Evolutionary conservation across 2,888 invertebrate genomes (phyloP).

Genomic region (Ophion ventricosus): DNA sequence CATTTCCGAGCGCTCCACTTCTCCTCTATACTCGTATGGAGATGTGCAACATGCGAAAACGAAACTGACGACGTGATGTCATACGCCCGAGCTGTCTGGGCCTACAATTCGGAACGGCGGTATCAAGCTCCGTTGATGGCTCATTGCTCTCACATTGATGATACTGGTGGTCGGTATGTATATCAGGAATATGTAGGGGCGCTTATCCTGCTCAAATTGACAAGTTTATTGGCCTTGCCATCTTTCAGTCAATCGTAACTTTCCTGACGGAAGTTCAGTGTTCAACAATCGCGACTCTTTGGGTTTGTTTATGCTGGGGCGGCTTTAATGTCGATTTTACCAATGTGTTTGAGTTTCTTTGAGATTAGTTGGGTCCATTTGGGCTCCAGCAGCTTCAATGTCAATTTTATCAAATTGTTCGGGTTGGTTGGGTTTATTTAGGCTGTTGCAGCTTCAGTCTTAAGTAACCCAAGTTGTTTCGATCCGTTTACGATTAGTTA

Average conservation of each 20-base stretch:
- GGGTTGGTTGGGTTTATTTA: too few species aligned
- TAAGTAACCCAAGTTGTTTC: too few species aligned
- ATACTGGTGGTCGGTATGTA: neutral
- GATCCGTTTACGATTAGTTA: too few species aligned
- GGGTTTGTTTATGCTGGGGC: too few species aligned
- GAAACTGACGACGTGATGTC: conserved; percentile 28
- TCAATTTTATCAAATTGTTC: too few species aligned
- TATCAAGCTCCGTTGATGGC: neutral
- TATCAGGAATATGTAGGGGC: neutral
- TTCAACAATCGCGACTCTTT: too few species aligned
- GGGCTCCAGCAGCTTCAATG: too few species aligned
- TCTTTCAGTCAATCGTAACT: neutral
- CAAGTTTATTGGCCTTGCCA: neutral
- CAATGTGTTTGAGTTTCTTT: too few species aligned
- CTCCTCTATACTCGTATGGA: neutral
- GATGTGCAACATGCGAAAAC: conserved; percentile 17
- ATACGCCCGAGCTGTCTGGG: neutral
- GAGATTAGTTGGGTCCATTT: too few species aligned
- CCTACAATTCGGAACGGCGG: neutral
- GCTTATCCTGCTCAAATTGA: neutral
- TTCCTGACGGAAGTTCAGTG: neutral
- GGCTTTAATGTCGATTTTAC: too few species aligned
- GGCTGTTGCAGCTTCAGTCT: too few species aligned
- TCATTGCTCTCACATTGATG: neutral
- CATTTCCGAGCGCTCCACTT: conserved; percentile 13